Conservation (phyloP, 2,797 vertebrate species). For the Podarcis siculus region DNA sequence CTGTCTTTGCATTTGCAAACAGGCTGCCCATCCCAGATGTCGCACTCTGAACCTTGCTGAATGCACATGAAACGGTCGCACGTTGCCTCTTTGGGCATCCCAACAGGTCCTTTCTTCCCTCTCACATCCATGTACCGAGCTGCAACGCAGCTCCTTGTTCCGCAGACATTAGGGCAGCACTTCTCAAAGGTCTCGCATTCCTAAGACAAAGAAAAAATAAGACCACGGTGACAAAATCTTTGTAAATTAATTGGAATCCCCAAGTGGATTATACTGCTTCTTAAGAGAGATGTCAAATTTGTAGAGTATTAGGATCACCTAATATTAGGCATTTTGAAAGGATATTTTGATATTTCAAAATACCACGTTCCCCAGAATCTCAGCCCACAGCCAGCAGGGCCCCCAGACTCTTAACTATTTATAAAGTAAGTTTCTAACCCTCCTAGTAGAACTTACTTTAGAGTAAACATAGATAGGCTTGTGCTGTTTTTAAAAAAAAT, state of each 20-base stretch:
- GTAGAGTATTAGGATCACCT: not conserved
- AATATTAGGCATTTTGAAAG: not conserved
- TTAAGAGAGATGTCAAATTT: not conserved
- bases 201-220: slow-evolving; percentile 70
- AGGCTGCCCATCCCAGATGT: slow-evolving; percentile 97
- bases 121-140: slow-evolving; percentile 93
- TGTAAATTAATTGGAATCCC: not conserved
- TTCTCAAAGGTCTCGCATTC: slow-evolving; percentile 97
- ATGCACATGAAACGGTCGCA: slow-evolving; percentile 97
- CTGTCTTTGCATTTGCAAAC: slow-evolving; percentile 97
- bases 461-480: too few species aligned
- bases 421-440: too few species aligned
- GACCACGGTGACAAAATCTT: not conserved
- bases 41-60: slow-evolving; percentile 96
- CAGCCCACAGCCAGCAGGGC: too few species aligned
- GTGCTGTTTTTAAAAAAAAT: not conserved
- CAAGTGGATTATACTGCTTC: not conserved
- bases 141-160: slow-evolving; percentile 94
- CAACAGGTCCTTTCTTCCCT: slow-evolving; percentile 91
- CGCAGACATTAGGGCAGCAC: slow-evolving; percentile 97
- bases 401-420: too few species aligned
- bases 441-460: too few species aligned
- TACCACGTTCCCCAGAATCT: not conserved
- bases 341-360: not conserved
- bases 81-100: slow-evolving; percentile 93